phyloP scores from a whole-genome alignment of 2,797 vertebrate genomes.

The Periophthalmus magnuspinnatus region DNA sequence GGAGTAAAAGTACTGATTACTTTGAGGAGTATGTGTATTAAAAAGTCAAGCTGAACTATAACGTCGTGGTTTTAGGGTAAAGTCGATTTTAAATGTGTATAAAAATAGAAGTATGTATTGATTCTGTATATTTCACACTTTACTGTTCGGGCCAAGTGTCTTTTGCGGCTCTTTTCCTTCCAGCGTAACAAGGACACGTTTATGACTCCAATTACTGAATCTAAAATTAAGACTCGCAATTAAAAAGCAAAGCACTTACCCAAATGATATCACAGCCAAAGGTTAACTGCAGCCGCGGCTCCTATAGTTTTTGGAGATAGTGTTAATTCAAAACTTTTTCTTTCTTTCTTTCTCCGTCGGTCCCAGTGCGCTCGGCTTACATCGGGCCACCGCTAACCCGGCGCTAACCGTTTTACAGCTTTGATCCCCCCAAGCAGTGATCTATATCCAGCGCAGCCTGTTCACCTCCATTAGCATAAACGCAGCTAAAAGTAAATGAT shows the following conservation, averaged over 20 bases:
- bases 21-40: background rate
- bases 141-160: constrained; percentile 2
- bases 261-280: constrained; percentile 65
- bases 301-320: constrained; percentile 54
- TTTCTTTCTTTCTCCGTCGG: background rate
- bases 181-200: constrained; percentile 53
- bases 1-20: too few relatives aligned
- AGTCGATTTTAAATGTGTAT: background rate
- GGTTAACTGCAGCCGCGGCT: constrained; percentile 55
- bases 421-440: constrained; percentile 53
- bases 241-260: constrained; percentile 62
- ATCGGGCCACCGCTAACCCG: constrained; percentile 51
- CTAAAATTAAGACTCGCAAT: constrained; percentile 69
- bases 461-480: constrained; percentile 58
- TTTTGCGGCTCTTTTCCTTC: constrained; percentile 30
- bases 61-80: background rate
- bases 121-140: background rate
- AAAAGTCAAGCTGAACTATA: background rate
- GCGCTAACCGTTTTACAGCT: constrained; percentile 38
- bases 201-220: constrained; percentile 59
- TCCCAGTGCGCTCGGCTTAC: constrained; percentile 52
- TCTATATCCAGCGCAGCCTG: constrained; percentile 50
- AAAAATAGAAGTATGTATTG: background rate
- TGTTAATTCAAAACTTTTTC: constrained; percentile 19
- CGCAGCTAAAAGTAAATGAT: constrained; percentile 39